Evolutionary conservation across 2,888 invertebrate genomes (phyloP), one percentile per base, ranked within the genome.

Genomic region (Andrena haemorrhoa): DNA sequence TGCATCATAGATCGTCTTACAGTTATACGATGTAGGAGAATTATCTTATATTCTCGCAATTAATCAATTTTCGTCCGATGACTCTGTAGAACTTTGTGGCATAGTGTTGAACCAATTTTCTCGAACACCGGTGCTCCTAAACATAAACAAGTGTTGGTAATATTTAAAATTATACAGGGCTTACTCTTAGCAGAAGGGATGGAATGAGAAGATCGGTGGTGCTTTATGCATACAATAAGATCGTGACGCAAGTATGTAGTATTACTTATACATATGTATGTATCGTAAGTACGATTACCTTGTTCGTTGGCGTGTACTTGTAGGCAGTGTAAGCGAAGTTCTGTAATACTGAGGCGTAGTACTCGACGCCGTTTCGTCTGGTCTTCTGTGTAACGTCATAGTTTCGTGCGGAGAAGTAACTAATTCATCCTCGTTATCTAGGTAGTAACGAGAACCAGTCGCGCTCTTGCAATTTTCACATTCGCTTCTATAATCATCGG

Each of bases 391-490:
- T 82, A 96, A 92, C 49, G 96, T 96, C 96, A 96, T 96, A 1
- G 96, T 96, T 92, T 96, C 96, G 78, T 96, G 96, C 31, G 94
- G 94, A 35, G 94, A 94, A 5, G 95, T 95, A 69, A 94, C 94
- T 63, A 95, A 93, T 79, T 95, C 94, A 85, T 96, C 96, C 83
- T 95, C 95, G 89, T 95, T 95, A 83, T 95, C 94, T 85, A 96
- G 94, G 91, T 95, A 96, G 90, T 95, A 95, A 84, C 96, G 95
- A 85, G 96, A 96, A 86, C 96, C 96, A 88, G 95, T 96, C 5
- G 96, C 96, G 68, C 97, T 96, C 94, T 97, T 97, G 94, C 97
- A 97, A 94, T 97, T 97, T 94, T 97, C 97, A 94, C 97, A 97
- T 94, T 97, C 97, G 94, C 96, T 97, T 87, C 97, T 95, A 92